Percentiles rank a stretch among this genome's conserved stretches.
phyloP scores from a whole-genome alignment of 2,113 vertebrate species.

The Callipepla squamata region DNA sequence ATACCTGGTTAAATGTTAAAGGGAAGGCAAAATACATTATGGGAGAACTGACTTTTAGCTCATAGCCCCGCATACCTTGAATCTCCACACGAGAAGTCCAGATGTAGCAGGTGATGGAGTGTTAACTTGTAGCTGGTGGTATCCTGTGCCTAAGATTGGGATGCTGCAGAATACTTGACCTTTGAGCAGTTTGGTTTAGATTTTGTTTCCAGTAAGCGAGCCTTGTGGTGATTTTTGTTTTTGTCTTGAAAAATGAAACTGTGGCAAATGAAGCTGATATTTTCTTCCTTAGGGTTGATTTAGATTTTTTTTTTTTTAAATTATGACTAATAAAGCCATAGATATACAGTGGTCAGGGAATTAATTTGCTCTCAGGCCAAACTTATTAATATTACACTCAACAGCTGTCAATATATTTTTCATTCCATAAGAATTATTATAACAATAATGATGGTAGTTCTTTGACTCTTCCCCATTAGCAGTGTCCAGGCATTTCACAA shows the following conservation, averaged over 20 bases:
- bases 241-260: conserved; percentile 29
- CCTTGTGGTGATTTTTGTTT: conserved; percentile 7
- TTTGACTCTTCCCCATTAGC: conserved; percentile 4
- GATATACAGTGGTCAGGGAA: not conserved
- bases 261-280: conserved; percentile 7
- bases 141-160: not conserved
- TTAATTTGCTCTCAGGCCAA: conserved; percentile 18
- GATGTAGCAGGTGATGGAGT: not conserved
- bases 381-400: conserved; percentile 33
- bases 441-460: not conserved
- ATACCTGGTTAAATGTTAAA: not conserved
- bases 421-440: not conserved
- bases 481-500: not conserved
- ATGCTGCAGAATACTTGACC: not conserved
- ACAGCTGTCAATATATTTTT: not conserved
- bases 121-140: not conserved
- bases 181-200: not conserved
- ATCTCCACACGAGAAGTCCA: not conserved
- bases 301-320: conserved; percentile 35
- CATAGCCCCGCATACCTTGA: not conserved
- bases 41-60: not conserved
- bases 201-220: conserved; percentile 20
- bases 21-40: not conserved
- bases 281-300: conserved; percentile 11
- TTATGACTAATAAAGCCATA: conserved; percentile 30